Percentiles rank a stretch among this genome's conserved stretches.
phyloP scores from a whole-genome alignment of 2,888 invertebrate genomes.

The Pristionchus exspectatus region DNA sequence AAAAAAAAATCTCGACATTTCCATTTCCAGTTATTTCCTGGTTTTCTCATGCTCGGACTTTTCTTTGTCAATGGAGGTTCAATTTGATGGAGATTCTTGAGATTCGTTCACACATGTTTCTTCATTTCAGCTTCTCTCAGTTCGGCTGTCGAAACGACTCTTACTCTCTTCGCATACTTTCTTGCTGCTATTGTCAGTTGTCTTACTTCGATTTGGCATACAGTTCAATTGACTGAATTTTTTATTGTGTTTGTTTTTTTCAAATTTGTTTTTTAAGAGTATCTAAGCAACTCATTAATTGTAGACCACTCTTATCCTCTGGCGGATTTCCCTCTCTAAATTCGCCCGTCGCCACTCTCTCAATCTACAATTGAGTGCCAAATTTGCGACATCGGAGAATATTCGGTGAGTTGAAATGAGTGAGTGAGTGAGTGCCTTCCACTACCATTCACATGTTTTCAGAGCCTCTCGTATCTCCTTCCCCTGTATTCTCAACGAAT shows the following conservation, averaged over 20 bases:
- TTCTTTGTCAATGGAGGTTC: slow-evolving; percentile 24
- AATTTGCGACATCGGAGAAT: not conserved
- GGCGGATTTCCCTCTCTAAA: not conserved
- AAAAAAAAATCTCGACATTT: not conserved
- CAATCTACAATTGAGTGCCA: not conserved
- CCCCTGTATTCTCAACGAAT: slow-evolving; percentile 14
- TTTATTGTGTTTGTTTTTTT: too few species aligned
- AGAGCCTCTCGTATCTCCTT: not conserved
- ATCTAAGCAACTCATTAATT: not conserved
- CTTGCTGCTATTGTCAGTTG: not conserved
- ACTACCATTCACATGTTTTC: not conserved
- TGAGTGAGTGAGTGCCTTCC: not conserved
- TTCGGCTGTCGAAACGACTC: not conserved
- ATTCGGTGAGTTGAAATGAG: not conserved
- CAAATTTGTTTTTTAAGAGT: too few species aligned
- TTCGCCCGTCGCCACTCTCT: not conserved
- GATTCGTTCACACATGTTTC: not conserved
- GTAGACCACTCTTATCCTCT: not conserved
- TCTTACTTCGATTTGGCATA: not conserved
- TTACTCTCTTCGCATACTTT: not conserved
- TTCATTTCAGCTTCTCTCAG: not conserved
- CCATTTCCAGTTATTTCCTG: slow-evolving; percentile 6
- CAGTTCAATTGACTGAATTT: not conserved
- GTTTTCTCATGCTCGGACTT: not conserved
- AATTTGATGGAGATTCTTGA: not conserved